Evolutionary conservation across 2,888 invertebrate genomes (phyloP).

Genomic region (Dryomyza anilis): DNA sequence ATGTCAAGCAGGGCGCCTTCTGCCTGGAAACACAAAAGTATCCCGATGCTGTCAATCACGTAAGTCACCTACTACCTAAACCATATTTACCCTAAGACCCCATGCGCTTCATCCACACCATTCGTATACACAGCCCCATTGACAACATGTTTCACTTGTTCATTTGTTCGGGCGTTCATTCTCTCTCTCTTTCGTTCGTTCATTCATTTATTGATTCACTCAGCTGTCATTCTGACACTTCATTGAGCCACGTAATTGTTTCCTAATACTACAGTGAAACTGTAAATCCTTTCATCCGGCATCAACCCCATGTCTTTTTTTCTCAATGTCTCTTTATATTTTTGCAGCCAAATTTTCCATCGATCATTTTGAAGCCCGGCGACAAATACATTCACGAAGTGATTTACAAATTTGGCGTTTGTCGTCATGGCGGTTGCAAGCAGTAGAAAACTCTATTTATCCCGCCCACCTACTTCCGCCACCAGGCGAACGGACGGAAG

Average conservation of each 20-base stretch:
- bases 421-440: no score
- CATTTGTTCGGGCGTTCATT: neutral
- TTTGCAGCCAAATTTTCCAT: conserved; percentile 78
- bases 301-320: neutral
- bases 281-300: neutral
- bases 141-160: neutral
- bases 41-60: conserved; percentile 88
- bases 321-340: no score
- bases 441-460: no score
- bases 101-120: neutral
- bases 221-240: neutral
- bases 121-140: neutral
- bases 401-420: conserved; percentile 73
- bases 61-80: conserved; percentile 61
- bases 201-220: neutral
- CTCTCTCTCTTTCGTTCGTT: neutral
- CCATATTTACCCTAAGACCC: neutral
- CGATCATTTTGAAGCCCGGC: conserved; percentile 73
- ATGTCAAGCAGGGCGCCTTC: conserved; percentile 79
- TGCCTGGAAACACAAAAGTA: conserved; percentile 92
- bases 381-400: conserved; percentile 74
- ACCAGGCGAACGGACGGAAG: neutral
- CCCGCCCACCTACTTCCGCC: no score
- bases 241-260: no score
- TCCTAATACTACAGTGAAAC: no score